These are phyloP conservation scores for Cremastobaeus sp. DNA, from an alignment of 2,888 invertebrate genomes.

Conservation along the genomic window DNA sequence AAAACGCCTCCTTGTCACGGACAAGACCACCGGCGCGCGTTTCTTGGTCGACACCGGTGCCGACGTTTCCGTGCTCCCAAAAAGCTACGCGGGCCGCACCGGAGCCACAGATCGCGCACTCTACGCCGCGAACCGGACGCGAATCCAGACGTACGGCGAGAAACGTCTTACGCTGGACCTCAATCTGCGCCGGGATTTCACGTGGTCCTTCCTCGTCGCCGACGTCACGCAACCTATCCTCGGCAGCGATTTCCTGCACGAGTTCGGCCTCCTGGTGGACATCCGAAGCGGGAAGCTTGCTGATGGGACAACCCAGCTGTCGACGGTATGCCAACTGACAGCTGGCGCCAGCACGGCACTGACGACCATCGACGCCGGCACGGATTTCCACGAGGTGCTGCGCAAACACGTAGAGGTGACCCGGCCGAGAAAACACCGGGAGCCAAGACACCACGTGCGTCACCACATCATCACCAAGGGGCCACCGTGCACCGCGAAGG, in stretches of 20 bases:
- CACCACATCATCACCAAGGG: slow-evolving; percentile 16
- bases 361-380: slow-evolving; percentile 2
- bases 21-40: slow-evolving; percentile 17
- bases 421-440: slow-evolving; percentile 6
- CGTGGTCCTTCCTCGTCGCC: slow-evolving; percentile 70
- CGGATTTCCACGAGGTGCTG: neutral
- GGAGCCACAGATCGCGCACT: neutral
- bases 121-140: slow-evolving; percentile 68
- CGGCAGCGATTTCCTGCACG: slow-evolving; percentile 69
- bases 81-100: neutral
- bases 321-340: neutral
- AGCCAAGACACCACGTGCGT: slow-evolving; percentile 3
- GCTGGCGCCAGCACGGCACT: too few species aligned
- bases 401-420: neutral
- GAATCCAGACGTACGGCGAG: slow-evolving; percentile 68
- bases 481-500: slow-evolving; percentile 5
- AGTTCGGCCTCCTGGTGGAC: slow-evolving; percentile 12
- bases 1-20: slow-evolving; percentile 23
- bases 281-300: neutral
- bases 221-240: slow-evolving; percentile 71
- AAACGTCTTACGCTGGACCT: slow-evolving; percentile 63
- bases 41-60: too few species aligned
- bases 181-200: slow-evolving; percentile 65
- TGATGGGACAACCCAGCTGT: slow-evolving; percentile 54
- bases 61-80: slow-evolving; percentile 17